Evolutionary conservation across 2,113 vertebrate genomes (phyloP), one percentile per base, ranked within the genome.

Genomic region (Chloebia gouldiae): DNA sequence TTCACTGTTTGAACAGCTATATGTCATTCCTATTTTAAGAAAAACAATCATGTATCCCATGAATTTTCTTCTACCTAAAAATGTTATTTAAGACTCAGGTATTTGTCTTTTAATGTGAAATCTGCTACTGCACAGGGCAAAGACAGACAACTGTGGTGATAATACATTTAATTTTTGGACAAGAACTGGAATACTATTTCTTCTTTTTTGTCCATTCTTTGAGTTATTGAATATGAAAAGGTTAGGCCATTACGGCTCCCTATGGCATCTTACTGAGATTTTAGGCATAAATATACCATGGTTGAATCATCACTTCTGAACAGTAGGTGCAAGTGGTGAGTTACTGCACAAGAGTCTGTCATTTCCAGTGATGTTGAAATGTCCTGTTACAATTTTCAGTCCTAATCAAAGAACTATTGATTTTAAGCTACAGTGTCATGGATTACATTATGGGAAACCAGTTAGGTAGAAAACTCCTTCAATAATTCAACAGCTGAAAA

Each of bases 401-500:
- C 12, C 51, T 79, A 71, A 86, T 23, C 33, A 75, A 82, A 86
- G 75, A 85, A 59, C 17, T 82, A 90, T 59, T 75, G 33, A 91
- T 94, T 95, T 93, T 79, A 79, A 92, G 80, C 35, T 71, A 68
- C 42, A 47, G 35, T 88, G 47, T 54, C 76, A 64, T 56, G 49
- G 76, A 82, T 75, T 68, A 47, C 68, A 64, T 86, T 88, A 82
- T 27, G 24, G 68, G 81, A 86, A 91, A 91, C 10, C 35, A 64
- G 51, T 72, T 91, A 66, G 57, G 71, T 54, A 92, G 80, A 94
- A 92, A 80, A 25, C 23, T 76, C 18, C 19, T 82, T 91, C 65
- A 92, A 86, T 94, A 88, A 92, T 88, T 95, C 72, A 91, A 76
- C 13, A 68, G 44, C 11, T 80, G 66, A 69, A 91, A 92, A 82